phyloP scores from a whole-genome alignment of 2,797 vertebrate species.

The Tenualosa ilisha region DNA sequence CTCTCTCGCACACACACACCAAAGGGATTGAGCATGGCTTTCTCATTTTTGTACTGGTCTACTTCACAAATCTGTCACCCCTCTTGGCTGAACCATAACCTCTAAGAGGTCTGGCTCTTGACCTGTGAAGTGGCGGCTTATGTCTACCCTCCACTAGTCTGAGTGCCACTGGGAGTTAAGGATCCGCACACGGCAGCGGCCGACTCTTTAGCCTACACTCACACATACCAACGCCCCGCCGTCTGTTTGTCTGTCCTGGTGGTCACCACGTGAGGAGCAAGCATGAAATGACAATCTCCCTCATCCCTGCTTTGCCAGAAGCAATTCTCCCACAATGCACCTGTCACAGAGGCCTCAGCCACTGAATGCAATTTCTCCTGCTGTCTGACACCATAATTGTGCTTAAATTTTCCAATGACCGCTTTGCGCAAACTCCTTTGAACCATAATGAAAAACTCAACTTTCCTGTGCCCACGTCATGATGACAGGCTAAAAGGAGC shows the following conservation, averaged over 20 bases:
- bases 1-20: background rate
- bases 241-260: background rate
- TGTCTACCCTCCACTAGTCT: conserved; percentile 82
- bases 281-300: conserved; percentile 97
- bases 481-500: conserved; percentile 87
- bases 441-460: conserved; percentile 91
- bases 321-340: conserved; percentile 98
- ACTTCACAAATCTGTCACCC: conserved; percentile 76
- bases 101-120: conserved; percentile 82
- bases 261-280: conserved; percentile 79
- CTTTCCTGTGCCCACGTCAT: conserved; percentile 81
- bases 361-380: conserved; percentile 91
- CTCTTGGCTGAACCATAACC: conserved; percentile 77
- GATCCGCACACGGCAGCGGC: conserved; percentile 72
- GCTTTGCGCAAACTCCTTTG: conserved; percentile 90
- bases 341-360: conserved; percentile 92
- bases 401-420: conserved; percentile 90
- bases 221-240: conserved; percentile 81
- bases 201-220: conserved; percentile 88
- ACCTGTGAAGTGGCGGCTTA: conserved; percentile 83
- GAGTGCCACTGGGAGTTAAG: conserved; percentile 74
- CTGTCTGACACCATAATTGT: conserved; percentile 97
- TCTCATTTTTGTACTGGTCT: conserved; percentile 74
- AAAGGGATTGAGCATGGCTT: conserved; percentile 64
- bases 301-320: conserved; percentile 91